phyloP scores from a whole-genome alignment of 2,113 vertebrate genomes.

The Addax nasomaculatus region DNA sequence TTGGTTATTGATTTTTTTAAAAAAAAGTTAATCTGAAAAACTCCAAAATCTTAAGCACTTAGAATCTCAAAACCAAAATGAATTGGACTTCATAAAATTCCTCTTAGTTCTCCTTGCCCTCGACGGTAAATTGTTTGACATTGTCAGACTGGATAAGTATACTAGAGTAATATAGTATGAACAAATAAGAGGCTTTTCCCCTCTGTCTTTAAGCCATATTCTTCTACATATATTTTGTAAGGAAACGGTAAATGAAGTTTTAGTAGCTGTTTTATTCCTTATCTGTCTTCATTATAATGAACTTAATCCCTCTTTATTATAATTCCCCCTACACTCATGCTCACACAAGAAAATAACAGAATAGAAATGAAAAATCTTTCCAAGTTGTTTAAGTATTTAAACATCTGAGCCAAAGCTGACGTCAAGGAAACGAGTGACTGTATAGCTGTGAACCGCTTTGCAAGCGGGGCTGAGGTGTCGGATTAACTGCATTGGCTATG shows the following conservation, averaged over 20 bases:
- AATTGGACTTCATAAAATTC: not conserved
- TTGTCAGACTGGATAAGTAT: slow-evolving; percentile 6
- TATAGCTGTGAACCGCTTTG: not conserved
- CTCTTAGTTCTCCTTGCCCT: not conserved
- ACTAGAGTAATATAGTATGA: not conserved
- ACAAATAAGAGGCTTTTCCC: not conserved
- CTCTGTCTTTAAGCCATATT: slow-evolving; percentile 40
- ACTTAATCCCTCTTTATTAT: not conserved
- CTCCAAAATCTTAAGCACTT: not conserved
- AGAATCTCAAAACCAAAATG: not conserved
- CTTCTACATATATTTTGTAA: not conserved
- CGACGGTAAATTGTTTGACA: not conserved
- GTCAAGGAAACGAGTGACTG: not conserved
- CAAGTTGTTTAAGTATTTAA: slow-evolving; percentile 21
- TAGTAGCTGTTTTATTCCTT: not conserved
- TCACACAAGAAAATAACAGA: not conserved
- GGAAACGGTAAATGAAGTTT: not conserved
- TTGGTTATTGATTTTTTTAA: not conserved
- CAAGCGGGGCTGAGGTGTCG: slow-evolving; percentile 15
- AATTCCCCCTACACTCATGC: not conserved
- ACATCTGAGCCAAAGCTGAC: slow-evolving; percentile 42
- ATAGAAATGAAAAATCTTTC: not conserved
- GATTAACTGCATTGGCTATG: not conserved
- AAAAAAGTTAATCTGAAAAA: slow-evolving; percentile 2
- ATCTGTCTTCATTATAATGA: not conserved